Conservation (phyloP, 37 sponge, comb jelly and placozoan genomes). For the Dysidea cf. avara region DNA sequence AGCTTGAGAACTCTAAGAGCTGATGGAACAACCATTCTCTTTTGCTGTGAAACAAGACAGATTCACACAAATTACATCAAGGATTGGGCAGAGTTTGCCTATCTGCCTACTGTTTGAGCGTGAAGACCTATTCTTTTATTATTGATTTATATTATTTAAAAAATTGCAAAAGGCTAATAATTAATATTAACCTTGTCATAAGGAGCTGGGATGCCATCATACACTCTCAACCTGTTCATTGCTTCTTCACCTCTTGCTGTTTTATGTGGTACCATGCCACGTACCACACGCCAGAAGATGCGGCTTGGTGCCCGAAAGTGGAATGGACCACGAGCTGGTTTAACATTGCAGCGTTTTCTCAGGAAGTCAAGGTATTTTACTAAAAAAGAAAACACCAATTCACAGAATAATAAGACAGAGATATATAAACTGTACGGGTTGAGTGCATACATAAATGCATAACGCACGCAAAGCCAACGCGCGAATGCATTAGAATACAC, state of each 20-base stretch:
- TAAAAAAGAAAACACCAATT: slow-evolving; percentile 14
- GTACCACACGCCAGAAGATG: slow-evolving; percentile 86
- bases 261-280: slow-evolving; percentile 99
- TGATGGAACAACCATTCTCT: too few species aligned
- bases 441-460: not conserved
- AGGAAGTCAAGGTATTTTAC: slow-evolving; percentile 92
- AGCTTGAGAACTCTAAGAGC: slow-evolving; percentile 89
- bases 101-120: too few species aligned
- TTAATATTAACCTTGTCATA: too few species aligned
- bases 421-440: not conserved
- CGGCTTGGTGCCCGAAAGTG: slow-evolving; percentile 94
- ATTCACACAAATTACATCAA: too few species aligned
- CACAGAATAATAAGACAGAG: slow-evolving; percentile 2
- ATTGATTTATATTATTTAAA: too few species aligned
- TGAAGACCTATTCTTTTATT: too few species aligned
- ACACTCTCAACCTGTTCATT: too few species aligned
- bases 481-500: not conserved
- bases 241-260: too few species aligned
- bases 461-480: not conserved
- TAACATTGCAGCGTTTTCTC: slow-evolving; percentile 79
- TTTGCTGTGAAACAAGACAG: too few species aligned
- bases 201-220: too few species aligned
- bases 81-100: too few species aligned
- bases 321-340: slow-evolving; percentile 93
- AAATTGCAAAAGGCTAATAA: too few species aligned